phyloP scores from a whole-genome alignment of 1,140 invertebrate species.

The Lordiphosa clarofinis region DNA sequence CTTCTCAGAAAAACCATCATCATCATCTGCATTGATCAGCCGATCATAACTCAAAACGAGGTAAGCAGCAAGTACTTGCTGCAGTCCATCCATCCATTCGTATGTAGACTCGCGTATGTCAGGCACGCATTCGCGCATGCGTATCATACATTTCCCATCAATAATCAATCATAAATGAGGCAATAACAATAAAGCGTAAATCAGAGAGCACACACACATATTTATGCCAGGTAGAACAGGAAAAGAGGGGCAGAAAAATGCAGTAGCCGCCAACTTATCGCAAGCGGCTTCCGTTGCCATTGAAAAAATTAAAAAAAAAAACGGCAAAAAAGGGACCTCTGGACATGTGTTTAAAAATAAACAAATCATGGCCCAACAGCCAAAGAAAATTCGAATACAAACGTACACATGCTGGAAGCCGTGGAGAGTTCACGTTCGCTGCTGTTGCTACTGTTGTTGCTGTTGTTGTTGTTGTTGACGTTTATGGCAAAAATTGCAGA shows the following conservation, averaged over 20 bases:
- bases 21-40: slow-evolving; percentile 3
- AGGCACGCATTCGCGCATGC: slow-evolving; percentile 75
- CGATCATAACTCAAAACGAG: slow-evolving; percentile 46
- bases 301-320: slow-evolving; percentile 28
- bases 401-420: slow-evolving; percentile 62
- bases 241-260: slow-evolving; percentile 19
- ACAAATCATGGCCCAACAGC: slow-evolving; percentile 58
- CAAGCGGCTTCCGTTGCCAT: slow-evolving; percentile 57
- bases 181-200: slow-evolving; percentile 77
- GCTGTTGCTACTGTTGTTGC: slow-evolving; percentile 2
- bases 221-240: slow-evolving; percentile 34
- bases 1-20: slow-evolving; percentile 14
- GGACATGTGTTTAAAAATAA: slow-evolving; percentile 70
- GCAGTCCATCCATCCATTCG: slow-evolving; percentile 9
- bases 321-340: slow-evolving; percentile 23
- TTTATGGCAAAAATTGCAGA: slow-evolving; percentile 61
- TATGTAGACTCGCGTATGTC: slow-evolving; percentile 36
- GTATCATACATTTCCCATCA: slow-evolving; percentile 74
- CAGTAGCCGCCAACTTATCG: slow-evolving; percentile 43
- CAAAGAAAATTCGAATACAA: slow-evolving; percentile 38
- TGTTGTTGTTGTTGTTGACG: slow-evolving; percentile 25
- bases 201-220: slow-evolving; percentile 34
- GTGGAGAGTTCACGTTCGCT: slow-evolving; percentile 5
- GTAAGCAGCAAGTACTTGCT: slow-evolving; percentile 10
- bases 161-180: slow-evolving; percentile 78